A percentile compares a stretch with the other conserved stretches of the same genome.
phyloP scores from a whole-genome alignment of 2,888 invertebrate genomes.

The Thymelicus acteon region DNA sequence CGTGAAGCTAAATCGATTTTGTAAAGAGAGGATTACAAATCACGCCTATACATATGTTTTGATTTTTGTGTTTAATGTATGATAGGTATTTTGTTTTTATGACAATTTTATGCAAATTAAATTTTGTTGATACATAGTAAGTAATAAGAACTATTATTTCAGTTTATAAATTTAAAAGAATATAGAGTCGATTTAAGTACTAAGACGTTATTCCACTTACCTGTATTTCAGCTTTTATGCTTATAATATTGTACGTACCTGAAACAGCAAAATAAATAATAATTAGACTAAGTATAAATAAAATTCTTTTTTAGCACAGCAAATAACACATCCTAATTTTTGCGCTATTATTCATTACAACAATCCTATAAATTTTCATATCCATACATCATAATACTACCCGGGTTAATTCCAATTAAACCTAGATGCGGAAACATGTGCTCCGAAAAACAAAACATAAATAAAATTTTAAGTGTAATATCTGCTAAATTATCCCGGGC shows the following conservation, averaged over 20 bases:
- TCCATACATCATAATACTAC: constrained; percentile 71
- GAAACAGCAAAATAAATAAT: constrained; percentile 51
- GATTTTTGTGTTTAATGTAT: too few species aligned
- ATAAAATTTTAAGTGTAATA: constrained; percentile 77
- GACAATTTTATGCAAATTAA: too few species aligned
- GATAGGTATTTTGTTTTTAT: too few species aligned
- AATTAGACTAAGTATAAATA: constrained; percentile 34
- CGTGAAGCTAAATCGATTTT: constrained; percentile 17
- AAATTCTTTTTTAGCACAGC: not conserved
- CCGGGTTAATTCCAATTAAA: constrained; percentile 72
- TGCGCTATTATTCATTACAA: constrained; percentile 4
- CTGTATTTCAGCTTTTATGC: not conserved
- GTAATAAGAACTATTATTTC: too few species aligned
- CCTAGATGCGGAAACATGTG: constrained; percentile 65
- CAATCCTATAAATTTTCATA: constrained; percentile 68
- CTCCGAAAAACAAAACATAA: constrained; percentile 71
- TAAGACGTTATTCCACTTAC: constrained; percentile 3
- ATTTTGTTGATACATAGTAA: too few species aligned
- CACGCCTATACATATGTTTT: too few species aligned
- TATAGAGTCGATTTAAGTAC: too few species aligned
- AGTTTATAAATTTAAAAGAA: too few species aligned
- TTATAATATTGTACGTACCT: constrained; percentile 59
- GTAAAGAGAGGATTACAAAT: not conserved
- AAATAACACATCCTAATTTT: not conserved
- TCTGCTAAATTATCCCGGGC: constrained; percentile 71